Evolutionary conservation across 2,888 invertebrate genomes (phyloP), one percentile per base, ranked within the genome.

Genomic region (Eupithecia inturbata): DNA sequence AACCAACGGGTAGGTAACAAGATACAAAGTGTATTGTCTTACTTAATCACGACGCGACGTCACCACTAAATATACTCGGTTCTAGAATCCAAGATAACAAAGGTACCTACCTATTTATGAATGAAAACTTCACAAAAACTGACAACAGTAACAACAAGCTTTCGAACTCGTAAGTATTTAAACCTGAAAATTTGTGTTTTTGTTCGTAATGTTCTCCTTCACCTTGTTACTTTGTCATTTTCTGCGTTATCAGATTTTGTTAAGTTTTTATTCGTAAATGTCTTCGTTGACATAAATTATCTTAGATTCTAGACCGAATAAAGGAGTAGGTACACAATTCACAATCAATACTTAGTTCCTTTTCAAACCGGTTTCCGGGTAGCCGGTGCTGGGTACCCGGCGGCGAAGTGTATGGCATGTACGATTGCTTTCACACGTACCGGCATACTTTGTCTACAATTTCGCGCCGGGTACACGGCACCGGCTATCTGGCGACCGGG

Each of bases 1-100:
- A 77, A 74, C 77, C 73, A 69, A 60, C 22, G 57, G 31, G 70
- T 69, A 62, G 67, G 10, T 67, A 66, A 68, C 66, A 68, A 33
- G 71, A 53, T n/a, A 49, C 22, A 57, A 22, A 14, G 57, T 57
- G 57, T 57, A 57, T 57, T 57, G 26, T 57, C 26, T 57, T 53
- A 53, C 16, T 41, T 45, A 19, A 6, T 45, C 45, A 45, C 49
- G 9, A 31, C 31, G 39, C 49, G 9, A 31, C 31, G 39, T 53
- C 49, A 53, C 49, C 7, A 6, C 45, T 45, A 45, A 45, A 49
- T 49, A 22, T 22, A n/a, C 49, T 49, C 19, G 2, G n/a, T 9
- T 49, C 49, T 5, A n/a, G 1, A 53, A 53, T 49, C 49, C 3
- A n/a, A 49, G n/a, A n/a, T 53, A 22, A 22, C n/a, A 10, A 10